A percentile compares a stretch with the other conserved stretches of the same genome.
Conservation (phyloP, 2,888 invertebrate genomes). For the Acleris emargana region DNA sequence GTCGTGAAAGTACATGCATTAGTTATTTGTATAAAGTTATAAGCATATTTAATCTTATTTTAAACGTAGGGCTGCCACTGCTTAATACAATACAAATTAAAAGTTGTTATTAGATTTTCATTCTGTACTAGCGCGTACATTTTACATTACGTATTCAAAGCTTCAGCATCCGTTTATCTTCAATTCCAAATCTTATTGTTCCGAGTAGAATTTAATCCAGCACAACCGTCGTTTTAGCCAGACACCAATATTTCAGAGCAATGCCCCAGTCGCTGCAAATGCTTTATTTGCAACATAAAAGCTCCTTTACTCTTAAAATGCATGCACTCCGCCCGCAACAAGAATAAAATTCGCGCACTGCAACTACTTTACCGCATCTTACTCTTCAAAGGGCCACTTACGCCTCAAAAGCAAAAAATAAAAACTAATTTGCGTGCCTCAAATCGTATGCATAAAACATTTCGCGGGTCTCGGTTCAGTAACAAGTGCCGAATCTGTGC, state of each 20-base stretch:
- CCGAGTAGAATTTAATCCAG: background rate
- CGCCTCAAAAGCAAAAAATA: slow-evolving; percentile 20
- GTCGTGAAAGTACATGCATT: too few species aligned
- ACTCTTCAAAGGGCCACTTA: slow-evolving; percentile 32
- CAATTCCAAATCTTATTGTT: background rate
- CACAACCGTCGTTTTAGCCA: background rate
- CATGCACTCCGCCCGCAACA: slow-evolving; percentile 26
- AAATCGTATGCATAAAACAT: slow-evolving; percentile 36
- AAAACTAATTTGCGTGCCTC: slow-evolving; percentile 31
- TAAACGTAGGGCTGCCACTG: too few species aligned
- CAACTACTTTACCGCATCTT: slow-evolving; percentile 26
- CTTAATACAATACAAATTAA: too few species aligned
- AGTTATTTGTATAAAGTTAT: too few species aligned
- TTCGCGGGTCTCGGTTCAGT: slow-evolving; percentile 14
- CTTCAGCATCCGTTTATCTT: too few species aligned
- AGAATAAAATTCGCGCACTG: slow-evolving; percentile 32
- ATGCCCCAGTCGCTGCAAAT: slow-evolving; percentile 14
- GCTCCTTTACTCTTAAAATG: slow-evolving; percentile 31
- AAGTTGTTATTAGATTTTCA: too few species aligned
- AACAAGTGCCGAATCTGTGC: slow-evolving; percentile 9
- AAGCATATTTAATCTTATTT: too few species aligned
- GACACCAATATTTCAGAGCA: slow-evolving; percentile 12
- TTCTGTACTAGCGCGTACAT: too few species aligned
- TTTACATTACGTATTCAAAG: too few species aligned
- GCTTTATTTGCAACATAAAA: slow-evolving; percentile 34